Evolutionary conservation across 2,888 invertebrate genomes (phyloP), one percentile per base, ranked within the genome.

Genomic region (Frankliniella intonsa): DNA sequence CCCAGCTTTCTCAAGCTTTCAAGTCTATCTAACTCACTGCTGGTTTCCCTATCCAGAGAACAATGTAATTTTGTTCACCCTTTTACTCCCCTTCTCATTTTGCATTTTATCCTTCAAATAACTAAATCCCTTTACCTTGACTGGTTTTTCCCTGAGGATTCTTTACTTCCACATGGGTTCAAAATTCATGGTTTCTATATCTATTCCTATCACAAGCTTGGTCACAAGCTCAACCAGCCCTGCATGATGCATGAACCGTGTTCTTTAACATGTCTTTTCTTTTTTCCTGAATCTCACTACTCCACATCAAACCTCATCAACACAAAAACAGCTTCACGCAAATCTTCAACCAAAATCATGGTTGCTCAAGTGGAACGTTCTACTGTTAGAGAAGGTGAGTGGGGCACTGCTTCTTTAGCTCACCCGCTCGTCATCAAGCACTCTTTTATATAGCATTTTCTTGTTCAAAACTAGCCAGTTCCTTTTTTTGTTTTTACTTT

Each of bases 341-440:
- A 76, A 76, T 76, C 69, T 22, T 76, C 69, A 76, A 25, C 69
- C 69, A 76, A 25, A 76, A 22, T 76, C 12, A 12, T 76, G 69
- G 69, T 76, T 76, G 69, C 69, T 25, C 69, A 76, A 76, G 69
- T 76, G 69, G 69, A 76, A 76, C 81, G 83, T 80, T 81, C 83
- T 17, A 79, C 83, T 49, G 62, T 81, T 69, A 55, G 82, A 80
- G 83, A 83, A 82, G 83, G 83, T 83, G 83, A 83, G 83, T 83
- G 19, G 55, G 51, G 22, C 81, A 76, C 69, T 76, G 69, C 69
- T 76, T 76, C 69, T 76, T 38, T 25, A 25, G 69, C 69, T 76
- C 69, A 76, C 69, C 25, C 69, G 69, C 69, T 76, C 69, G 62
- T 62, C 62, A 19, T 62, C 17, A 19, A 22, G 69, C 25, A 76